Evolutionary conservation across 2,113 vertebrate species (phyloP), one percentile per base, ranked within the genome.

Genomic region (Mohoua ochrocephala): DNA sequence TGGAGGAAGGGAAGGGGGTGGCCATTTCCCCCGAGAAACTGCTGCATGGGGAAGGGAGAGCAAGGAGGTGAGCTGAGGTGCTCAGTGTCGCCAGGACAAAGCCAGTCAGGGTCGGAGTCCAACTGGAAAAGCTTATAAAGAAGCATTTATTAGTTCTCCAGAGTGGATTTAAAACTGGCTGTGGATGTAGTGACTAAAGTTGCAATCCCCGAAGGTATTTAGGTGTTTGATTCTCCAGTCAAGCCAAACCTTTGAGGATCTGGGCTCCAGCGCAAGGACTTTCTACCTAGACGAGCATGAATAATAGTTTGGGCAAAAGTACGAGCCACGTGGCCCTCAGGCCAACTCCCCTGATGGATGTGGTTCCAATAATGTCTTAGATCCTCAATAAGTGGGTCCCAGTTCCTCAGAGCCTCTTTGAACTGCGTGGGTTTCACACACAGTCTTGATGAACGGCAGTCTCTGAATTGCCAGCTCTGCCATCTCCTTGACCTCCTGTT

Each of bases 181-280:
- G 52, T 54, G 7, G 8, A 85, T 59, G 41, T 14, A 84, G 79
- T 70, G 89, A 85, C 54, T 91, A 86, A 89, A 37, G 42, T 68
- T 78, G 64, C 1, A 56, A 78, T 91, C 56, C 87, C 87, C 65
- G 87, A 84, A 91, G 64, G 80, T 87, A 87, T 91, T 91, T 71
- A 89, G 56, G 49, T 60, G 87, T 92, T 95, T 89, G 84, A 89
- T 76, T 94, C 56, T 39, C 56, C 18, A 22, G 33, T 92, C 71
- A 91, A 95, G 84, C 65, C 84, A 95, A 91, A 91, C 56, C 56
- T 95, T 87, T 81, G 84, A 91, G 91, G 61, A 91, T 73, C 73
- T 82, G 80, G 60, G 52, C 93, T 89, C 31, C 77, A 54, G 39
- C 2, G 0, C 65, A 93, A 95, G 52, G 59, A 49, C 60, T 81